Conservation (phyloP, 2,113 vertebrate species). For the Tragelaphus buxtoni region DNA sequence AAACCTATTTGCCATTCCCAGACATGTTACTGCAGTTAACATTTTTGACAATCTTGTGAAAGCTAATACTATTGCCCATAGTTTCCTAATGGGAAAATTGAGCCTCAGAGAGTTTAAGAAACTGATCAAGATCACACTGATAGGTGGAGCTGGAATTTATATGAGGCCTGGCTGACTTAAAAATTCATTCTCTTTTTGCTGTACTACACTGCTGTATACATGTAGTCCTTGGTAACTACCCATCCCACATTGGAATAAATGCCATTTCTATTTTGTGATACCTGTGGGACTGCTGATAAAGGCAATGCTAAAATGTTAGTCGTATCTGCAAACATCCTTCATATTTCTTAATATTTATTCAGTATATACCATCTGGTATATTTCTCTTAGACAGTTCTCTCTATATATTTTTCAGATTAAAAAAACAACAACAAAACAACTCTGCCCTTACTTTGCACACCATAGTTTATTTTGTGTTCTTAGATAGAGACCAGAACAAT, state of each 20-base stretch:
- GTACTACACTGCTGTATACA: neutral
- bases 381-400: slow-evolving; percentile 25
- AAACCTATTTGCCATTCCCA: neutral
- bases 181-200: neutral
- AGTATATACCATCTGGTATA: neutral
- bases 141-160: neutral
- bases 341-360: neutral
- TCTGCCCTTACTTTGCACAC: neutral
- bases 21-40: neutral
- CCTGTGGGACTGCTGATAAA: neutral
- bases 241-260: neutral
- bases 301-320: neutral
- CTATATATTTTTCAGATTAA: neutral
- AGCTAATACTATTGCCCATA: neutral
- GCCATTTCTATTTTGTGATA: neutral
- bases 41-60: neutral
- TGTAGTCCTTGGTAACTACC: neutral
- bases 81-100: neutral
- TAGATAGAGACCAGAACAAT: neutral
- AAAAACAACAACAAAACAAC: neutral
- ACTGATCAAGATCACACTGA: neutral
- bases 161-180: neutral
- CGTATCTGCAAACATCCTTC: neutral
- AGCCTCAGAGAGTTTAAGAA: neutral
- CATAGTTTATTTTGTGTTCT: neutral